These are phyloP conservation scores for Mirounga angustirostris DNA, from an alignment of 2,113 vertebrate species.

Conservation along the genomic window DNA sequence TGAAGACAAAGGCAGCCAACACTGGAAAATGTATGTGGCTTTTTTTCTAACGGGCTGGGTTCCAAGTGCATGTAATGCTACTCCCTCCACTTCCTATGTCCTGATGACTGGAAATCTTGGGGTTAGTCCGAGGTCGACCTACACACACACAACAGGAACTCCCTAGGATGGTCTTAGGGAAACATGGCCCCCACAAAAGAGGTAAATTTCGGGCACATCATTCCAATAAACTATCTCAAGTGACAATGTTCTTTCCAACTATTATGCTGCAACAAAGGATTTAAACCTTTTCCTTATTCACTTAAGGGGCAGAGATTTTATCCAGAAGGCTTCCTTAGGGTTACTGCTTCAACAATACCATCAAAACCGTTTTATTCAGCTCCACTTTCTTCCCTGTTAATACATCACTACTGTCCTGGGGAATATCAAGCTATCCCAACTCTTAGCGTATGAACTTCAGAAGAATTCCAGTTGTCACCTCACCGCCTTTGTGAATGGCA, in stretches of 20 bases:
- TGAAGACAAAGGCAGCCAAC: conserved; percentile 48
- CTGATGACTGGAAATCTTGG: conserved; percentile 57
- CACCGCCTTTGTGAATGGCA: not conserved
- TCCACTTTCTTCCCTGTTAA: conserved; percentile 31
- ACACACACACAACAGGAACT: not conserved
- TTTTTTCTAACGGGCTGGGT: conserved; percentile 22
- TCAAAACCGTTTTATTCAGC: not conserved
- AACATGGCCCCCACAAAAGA: conserved; percentile 11
- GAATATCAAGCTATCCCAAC: conserved; percentile 65
- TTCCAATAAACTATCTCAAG: not conserved
- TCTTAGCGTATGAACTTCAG: conserved; percentile 69
- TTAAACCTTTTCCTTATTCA: not conserved
- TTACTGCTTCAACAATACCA: not conserved
- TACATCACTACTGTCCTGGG: conserved; percentile 9
- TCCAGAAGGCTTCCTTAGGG: conserved; percentile 32
- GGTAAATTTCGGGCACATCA: not conserved
- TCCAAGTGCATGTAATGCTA: conserved; percentile 60
- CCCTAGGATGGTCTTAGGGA: not conserved
- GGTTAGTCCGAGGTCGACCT: conserved; percentile 56
- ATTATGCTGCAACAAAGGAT: not conserved
- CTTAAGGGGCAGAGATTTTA: not conserved
- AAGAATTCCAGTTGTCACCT: not conserved
- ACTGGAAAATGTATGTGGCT: not conserved
- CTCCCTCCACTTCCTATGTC: conserved; percentile 47
- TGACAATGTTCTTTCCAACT: not conserved